Percentiles rank a stretch among this genome's conserved stretches.
Conservation (phyloP, 2,797 vertebrate genomes). For the Alfaro cultratus region DNA sequence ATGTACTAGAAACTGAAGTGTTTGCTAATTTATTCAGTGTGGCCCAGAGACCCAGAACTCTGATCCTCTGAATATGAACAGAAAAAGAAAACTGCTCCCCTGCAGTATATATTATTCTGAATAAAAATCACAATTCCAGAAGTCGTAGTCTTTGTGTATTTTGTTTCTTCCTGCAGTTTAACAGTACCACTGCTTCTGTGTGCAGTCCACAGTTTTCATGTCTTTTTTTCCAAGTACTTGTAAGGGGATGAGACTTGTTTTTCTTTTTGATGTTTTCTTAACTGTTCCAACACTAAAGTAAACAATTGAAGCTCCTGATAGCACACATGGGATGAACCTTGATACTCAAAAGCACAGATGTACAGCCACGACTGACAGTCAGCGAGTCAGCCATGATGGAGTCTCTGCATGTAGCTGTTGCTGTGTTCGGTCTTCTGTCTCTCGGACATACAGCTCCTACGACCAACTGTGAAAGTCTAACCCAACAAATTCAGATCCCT, state of each 20-base stretch:
- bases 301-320: conserved; percentile 1
- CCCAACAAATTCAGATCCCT: conserved; percentile 12
- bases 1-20: background rate
- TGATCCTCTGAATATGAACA: background rate
- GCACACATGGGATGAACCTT: background rate
- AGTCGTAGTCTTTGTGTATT: background rate
- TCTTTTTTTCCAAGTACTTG: background rate
- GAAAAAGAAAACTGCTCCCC: background rate
- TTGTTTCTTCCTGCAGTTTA: background rate
- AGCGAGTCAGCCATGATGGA: conserved; percentile 13
- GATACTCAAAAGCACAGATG: background rate
- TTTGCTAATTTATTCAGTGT: background rate
- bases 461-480: conserved; percentile 44
- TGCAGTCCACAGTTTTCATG: background rate
- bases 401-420: conserved; percentile 18
- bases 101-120: background rate
- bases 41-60: background rate
- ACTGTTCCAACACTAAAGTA: conserved; percentile 12
- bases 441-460: conserved; percentile 50
- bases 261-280: background rate
- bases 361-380: background rate
- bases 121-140: background rate
- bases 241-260: background rate
- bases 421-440: conserved; percentile 43
- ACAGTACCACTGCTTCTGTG: background rate